Base-by-base conservation (phyloP, 2,113 vertebrate species). In the Oncorhynchus gorbuscha region DNA sequence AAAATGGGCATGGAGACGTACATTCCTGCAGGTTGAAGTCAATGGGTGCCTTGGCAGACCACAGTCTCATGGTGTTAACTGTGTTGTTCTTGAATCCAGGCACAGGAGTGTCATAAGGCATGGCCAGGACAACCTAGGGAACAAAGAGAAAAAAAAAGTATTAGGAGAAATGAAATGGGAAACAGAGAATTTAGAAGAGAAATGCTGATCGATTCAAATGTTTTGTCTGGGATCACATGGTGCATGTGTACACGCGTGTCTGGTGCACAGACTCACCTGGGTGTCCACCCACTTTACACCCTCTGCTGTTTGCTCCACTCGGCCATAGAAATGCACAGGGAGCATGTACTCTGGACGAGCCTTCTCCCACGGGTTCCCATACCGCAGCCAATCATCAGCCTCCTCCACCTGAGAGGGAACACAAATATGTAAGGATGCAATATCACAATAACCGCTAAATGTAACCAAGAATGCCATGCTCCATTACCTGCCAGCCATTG, bases 81-180 rank as follows among this genome's bases (percentile, higher is more conserved):
- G 95, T 96, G 88, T 97, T 96, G 87, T 96, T 97, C 90, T 93
- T 95, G 87, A 94, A 97, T 51, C 95, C 96, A 0, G 96, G 96
- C 74, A 96, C 93, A 0, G 95, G 95, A 0, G 95, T 96, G 81
- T 96, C 95, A 0, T 96, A 97, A 2, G 95, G 95, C 95, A 97
- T 96, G 13, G 96, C 95, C 58, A 96, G 91, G 51, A 96, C 92
- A 75, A 97, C 86, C 96, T 96, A 83, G 18, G 11, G 45, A 35
- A 75, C 22, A 26, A 48, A 28, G 28, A 28, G n/a, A 67, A 2
- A 3, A 7, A 75, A 3, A 26, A 9, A 70, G n/a, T 13, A 48
- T 45, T 45, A 48, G 20, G 39, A 70, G 20, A 58, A 20, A 59
- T 1, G 3, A 45, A 8, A 22, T 69, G 30, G 8, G 11, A 30